A percentile compares a stretch with the other conserved stretches of the same genome.
Evolutionary conservation across 1,140 invertebrate genomes (phyloP).

Genomic region (Eurosta solidaginis): DNA sequence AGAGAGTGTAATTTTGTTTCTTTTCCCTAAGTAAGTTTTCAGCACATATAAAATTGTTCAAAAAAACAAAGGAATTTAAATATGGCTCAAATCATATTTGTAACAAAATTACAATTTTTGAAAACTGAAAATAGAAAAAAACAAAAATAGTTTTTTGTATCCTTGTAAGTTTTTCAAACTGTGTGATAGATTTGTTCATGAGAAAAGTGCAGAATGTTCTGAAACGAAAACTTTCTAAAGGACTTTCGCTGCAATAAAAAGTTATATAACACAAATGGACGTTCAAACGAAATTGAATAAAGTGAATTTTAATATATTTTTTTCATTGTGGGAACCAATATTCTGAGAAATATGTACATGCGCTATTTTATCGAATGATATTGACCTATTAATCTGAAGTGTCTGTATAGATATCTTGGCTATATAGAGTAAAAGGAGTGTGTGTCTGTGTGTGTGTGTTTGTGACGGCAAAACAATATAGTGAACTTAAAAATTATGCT

Average conservation of each 20-base stretch:
- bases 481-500: too few relatives aligned
- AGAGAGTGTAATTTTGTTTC: constrained; percentile 60
- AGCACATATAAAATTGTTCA: constrained; percentile 29
- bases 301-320: not conserved
- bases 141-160: not conserved
- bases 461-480: not conserved
- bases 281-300: not conserved
- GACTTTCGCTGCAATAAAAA: not conserved
- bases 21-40: constrained; percentile 60
- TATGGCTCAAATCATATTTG: not conserved
- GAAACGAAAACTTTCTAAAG: not conserved
- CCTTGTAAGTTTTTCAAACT: constrained; percentile 1
- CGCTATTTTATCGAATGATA: not conserved
- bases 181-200: not conserved
- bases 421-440: not conserved
- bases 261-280: constrained; percentile 2
- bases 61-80: too few relatives aligned
- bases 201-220: not conserved
- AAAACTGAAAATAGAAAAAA: constrained; percentile 18
- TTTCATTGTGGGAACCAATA: not conserved
- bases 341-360: not conserved
- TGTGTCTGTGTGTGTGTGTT: not conserved
- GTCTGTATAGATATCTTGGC: not conserved
- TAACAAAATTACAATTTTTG: not conserved
- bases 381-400: not conserved